Evolutionary conservation across 2,888 invertebrate species (phyloP).

Genomic region (Caenorhabditis sp.): DNA sequence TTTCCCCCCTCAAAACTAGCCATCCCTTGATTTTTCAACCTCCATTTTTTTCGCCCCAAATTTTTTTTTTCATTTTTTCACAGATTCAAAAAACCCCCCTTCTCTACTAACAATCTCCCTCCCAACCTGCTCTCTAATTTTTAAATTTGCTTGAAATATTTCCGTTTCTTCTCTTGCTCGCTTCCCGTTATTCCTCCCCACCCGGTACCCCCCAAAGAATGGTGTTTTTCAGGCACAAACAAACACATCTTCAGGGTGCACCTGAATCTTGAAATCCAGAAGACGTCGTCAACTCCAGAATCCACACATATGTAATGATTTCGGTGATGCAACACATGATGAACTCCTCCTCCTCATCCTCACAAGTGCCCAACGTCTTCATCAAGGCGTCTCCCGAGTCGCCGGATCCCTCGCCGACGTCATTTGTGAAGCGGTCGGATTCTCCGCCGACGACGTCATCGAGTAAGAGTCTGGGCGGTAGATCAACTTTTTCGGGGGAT

Average conservation of each 20-base stretch:
- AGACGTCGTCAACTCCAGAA: not conserved
- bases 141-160: constrained; percentile 13
- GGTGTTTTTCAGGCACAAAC: constrained; percentile 44
- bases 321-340: constrained; percentile 67
- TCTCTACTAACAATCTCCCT: constrained; percentile 1
- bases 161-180: not conserved
- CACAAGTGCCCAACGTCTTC: constrained; percentile 27
- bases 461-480: not conserved
- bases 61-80: not conserved
- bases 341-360: constrained; percentile 33
- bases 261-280: too few relatives aligned
- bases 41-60: not conserved
- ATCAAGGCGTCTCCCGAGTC: constrained; percentile 38
- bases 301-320: constrained; percentile 56
- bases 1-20: too few relatives aligned
- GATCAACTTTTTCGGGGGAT: too few relatives aligned
- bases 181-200: not conserved
- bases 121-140: not conserved
- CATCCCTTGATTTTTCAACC: too few relatives aligned
- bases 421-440: constrained; percentile 36
- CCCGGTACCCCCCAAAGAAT: constrained; percentile 36
- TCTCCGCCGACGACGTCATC: constrained; percentile 38
- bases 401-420: constrained; percentile 26
- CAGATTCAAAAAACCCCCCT: not conserved
- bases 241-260: not conserved